Evolutionary conservation across 2,113 vertebrate species (phyloP), one percentile per base, ranked within the genome.

Genomic region (Bubo bubo): DNA sequence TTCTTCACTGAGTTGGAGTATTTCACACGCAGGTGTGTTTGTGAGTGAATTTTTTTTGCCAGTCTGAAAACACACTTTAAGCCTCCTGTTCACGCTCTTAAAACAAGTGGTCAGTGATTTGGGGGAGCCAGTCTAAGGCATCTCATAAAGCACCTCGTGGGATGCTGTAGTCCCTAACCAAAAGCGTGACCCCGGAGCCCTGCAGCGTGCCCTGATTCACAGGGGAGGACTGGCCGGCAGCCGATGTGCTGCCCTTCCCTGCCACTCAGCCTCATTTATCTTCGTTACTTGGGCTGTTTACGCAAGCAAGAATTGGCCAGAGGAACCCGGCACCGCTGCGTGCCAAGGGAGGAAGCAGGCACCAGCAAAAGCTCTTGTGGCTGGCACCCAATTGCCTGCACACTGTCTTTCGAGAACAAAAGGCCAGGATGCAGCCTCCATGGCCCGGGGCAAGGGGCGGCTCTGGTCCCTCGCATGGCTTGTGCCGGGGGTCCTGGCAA

Each of bases 341-440:
- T 96, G 95, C 95, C 94, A 96, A 12, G 86, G 83, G 68, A 96
- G 95, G 94, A 93, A 96, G 76, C 75, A 63, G 79, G 94, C 90
- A 64, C 88, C 66, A 34, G 93, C 88, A 2, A 79, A 66, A 6
- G 80, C 77, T 67, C 90, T 74, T 0, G 64, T 84, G 95, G 87
- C 80, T 96, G 95, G 14, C 92, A 85, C 94, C 92, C 95, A 87
- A 35, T 0, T 18, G 8, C 91, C 83, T 63, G 60, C 91, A 67
- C 5, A 2, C 41, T 88, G 63, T 26, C 41, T 5, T 6, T 1
- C 1, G 4, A 32, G 8, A 47, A 81, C 88, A 93, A 95, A 94
- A 60, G 41, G 68, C 67, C 83, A 14, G 96, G 88, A 92, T 70
- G 84, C 12, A 2, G 73, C 83, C 58, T 41, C 82, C 4, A 2